Conservation (phyloP, 2,888 invertebrate genomes). For the Ichneumoninae sp. region DNA sequence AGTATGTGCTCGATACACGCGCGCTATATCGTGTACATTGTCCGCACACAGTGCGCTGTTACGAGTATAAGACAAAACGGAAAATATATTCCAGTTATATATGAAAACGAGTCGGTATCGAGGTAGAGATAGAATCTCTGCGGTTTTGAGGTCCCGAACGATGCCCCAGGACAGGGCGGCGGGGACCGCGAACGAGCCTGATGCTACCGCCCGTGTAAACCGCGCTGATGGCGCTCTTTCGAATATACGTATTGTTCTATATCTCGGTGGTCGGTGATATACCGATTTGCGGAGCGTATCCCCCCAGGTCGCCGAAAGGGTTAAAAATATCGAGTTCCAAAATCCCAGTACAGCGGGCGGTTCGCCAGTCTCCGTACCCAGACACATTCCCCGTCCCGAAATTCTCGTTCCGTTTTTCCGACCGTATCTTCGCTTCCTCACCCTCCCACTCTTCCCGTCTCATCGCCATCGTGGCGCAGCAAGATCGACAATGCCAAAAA, state of each 20-base stretch:
- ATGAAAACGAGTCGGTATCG: slow-evolving; percentile 1
- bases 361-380: background rate
- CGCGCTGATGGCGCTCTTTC: slow-evolving; percentile 44
- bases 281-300: slow-evolving; percentile 44
- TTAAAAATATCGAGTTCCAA: slow-evolving; percentile 24
- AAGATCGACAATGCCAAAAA: slow-evolving; percentile 14
- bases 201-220: slow-evolving; percentile 50
- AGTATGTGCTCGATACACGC: background rate
- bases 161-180: slow-evolving; percentile 27
- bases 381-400: background rate
- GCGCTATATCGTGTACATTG: slow-evolving; percentile 1
- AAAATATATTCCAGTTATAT: slow-evolving; percentile 26
- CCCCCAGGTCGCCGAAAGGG: slow-evolving; percentile 7
- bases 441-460: too few species aligned
- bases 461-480: background rate
- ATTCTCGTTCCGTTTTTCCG: slow-evolving; percentile 3
- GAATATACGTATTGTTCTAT: slow-evolving; percentile 26
- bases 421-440: background rate
- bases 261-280: slow-evolving; percentile 3
- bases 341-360: background rate
- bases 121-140: slow-evolving; percentile 57
- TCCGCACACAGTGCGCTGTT: slow-evolving; percentile 14
- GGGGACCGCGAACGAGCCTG: slow-evolving; percentile 58
- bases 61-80: slow-evolving; percentile 40
- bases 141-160: slow-evolving; percentile 61